Conservation (phyloP, 2,797 vertebrate species). For the Orientallactaga sibirica region DNA sequence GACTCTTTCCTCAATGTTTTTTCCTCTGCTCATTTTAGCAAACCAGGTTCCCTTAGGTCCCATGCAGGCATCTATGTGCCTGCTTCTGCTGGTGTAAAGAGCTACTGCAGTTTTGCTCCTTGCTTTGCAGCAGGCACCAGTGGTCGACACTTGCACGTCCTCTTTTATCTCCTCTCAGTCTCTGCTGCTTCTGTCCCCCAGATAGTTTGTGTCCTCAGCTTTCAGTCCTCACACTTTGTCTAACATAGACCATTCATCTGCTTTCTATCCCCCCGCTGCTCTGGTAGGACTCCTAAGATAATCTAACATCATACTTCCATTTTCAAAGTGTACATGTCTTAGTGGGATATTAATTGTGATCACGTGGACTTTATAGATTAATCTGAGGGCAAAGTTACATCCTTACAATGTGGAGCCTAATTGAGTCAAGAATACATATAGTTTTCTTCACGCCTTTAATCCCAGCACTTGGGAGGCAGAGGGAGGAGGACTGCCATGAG, state of each 20-base stretch:
- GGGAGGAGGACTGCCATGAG: too few relatives aligned
- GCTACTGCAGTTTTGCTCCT: neutral
- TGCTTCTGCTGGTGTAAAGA: neutral
- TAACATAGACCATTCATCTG: neutral
- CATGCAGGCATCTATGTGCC: too few relatives aligned
- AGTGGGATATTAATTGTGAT: neutral
- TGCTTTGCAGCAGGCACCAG: neutral
- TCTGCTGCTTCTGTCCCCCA: neutral
- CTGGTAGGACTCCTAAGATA: neutral
- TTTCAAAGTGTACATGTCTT: neutral
- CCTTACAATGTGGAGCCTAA: neutral
- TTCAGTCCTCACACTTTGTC: neutral
- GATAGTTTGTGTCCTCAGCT: neutral
- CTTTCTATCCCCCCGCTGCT: neutral
- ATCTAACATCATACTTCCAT: neutral
- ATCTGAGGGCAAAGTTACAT: neutral
- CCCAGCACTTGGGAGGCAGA: too few relatives aligned
- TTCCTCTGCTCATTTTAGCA: neutral
- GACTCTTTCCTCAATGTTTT: neutral
- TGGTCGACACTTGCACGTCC: neutral
- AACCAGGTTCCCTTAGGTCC: neutral
- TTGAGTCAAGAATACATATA: neutral
- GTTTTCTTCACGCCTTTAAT: neutral
- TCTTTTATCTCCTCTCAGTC: neutral
- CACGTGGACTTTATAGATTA: neutral